Evolutionary conservation across 2,888 invertebrate genomes (phyloP), one percentile per base, ranked within the genome.

Genomic region (Strigamia maritima): DNA sequence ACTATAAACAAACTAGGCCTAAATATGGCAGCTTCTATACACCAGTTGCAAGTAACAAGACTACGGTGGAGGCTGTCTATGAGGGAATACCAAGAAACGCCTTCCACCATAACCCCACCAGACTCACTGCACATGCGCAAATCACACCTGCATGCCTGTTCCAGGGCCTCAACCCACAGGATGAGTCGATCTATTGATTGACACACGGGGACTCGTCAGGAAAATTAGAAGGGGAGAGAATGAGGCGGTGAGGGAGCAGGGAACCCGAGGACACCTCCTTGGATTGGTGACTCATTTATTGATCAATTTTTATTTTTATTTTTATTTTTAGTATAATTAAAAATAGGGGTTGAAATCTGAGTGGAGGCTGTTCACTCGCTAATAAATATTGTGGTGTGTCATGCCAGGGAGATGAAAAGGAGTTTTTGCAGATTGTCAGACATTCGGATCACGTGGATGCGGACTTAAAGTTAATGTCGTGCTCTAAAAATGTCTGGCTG

Each of bases 281-380:
- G 60, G 12, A n/a, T 24, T 65, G 22, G 24, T 65, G 60, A 65
- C 60, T 65, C 60, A 65, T 65, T 65, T 65, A 65, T 65, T 65
- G 60, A 65, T 65, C 19, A 19, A 24, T 22, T 24, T 65, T 65
- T 0, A 12, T 22, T 22, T 54, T 54, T 54, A 54, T 54, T 54
- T 12, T 65, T 65, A 65, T 65, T 24, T 65, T 65, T 65, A 4
- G 44, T 14, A n/a, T 14, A n/a, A 44, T 44, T 65, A 65, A n/a
- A 65, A 65, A 65, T 65, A 22, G 60, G 16, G 19, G 2, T 12
- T 19, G 49, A 6, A 49, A 19, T 19, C 6, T 35, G 35, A 49
- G 49, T 16, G n/a, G 60, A 22, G 60, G 60, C 22, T 65, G 60
- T 65, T 65, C 60, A 65, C 60, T 24, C 22, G 22, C 12, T 1